Conservation (phyloP, 1,140 invertebrate genomes). For the Gerris buenoi region DNA sequence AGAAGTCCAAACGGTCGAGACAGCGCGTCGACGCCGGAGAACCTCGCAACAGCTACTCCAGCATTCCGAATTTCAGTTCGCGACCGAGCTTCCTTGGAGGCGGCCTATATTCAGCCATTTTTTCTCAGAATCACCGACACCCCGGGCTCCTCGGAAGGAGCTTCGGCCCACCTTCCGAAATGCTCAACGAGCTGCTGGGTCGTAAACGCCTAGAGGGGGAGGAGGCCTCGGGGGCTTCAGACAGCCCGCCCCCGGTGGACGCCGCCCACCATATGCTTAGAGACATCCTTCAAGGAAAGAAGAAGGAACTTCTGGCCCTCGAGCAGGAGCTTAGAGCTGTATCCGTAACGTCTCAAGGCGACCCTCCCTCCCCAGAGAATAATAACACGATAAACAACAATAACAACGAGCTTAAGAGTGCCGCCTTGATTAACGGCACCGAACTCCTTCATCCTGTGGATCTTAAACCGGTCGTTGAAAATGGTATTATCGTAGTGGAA, state of each 20-base stretch:
- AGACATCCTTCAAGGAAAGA: slow-evolving; percentile 64
- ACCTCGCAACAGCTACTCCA: slow-evolving; percentile 80
- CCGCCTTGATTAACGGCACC: slow-evolving; percentile 16
- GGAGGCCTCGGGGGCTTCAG: slow-evolving; percentile 36
- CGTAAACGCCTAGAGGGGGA: slow-evolving; percentile 37
- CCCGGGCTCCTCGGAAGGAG: slow-evolving; percentile 61
- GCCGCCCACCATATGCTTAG: slow-evolving; percentile 63
- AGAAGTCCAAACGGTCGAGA: slow-evolving; percentile 78
- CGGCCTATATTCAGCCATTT: slow-evolving; percentile 66
- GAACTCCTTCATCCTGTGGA: slow-evolving; percentile 27
- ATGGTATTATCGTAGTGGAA: slow-evolving; percentile 40
- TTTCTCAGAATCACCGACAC: slow-evolving; percentile 50
- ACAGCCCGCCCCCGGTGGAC: slow-evolving; percentile 23
- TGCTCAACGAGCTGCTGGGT: slow-evolving; percentile 54
- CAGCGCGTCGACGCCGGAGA: slow-evolving; percentile 87
- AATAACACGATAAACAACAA: slow-evolving; percentile 32
- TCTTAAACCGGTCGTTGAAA: slow-evolving; percentile 14
- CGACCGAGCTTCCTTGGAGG: slow-evolving; percentile 65
- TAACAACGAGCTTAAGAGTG: slow-evolving; percentile 31
- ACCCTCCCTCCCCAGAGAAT: slow-evolving; percentile 34
- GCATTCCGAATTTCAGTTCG: slow-evolving; percentile 71
- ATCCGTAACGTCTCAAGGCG: slow-evolving; percentile 21
- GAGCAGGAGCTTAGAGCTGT: slow-evolving; percentile 40
- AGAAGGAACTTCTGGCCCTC: slow-evolving; percentile 53
- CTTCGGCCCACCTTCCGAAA: slow-evolving; percentile 60